A percentile compares a stretch with the other conserved stretches of the same genome.
Conservation (phyloP, 2,113 vertebrate species). For the Peucedramus taeniatus region DNA sequence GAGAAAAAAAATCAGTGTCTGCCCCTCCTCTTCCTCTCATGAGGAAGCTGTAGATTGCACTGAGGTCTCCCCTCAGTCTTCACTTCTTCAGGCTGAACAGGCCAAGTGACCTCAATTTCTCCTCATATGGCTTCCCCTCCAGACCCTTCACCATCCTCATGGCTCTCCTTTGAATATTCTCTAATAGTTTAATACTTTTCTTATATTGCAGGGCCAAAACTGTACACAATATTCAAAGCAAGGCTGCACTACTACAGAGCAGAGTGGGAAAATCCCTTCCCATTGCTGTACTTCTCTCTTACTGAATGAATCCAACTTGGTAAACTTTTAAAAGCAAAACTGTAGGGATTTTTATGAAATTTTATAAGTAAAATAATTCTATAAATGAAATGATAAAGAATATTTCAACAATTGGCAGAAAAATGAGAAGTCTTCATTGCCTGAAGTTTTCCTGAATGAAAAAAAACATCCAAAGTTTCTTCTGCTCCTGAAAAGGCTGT, state of each 20-base stretch:
- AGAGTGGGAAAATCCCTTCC: not conserved
- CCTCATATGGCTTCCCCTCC: not conserved
- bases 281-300: not conserved
- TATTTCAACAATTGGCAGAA: not conserved
- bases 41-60: fast-evolving
- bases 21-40: not conserved
- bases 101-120: not conserved
- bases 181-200: not conserved
- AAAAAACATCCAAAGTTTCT: not conserved
- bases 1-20: not conserved
- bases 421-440: not conserved
- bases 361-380: not conserved
- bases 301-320: not conserved
- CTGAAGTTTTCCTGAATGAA: not conserved
- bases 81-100: not conserved
- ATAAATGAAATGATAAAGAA: not conserved
- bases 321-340: not conserved
- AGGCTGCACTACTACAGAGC: not conserved
- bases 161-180: not conserved
- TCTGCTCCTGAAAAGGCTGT: not conserved
- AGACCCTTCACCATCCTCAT: not conserved
- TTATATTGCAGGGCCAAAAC: not conserved
- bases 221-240: not conserved
- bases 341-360: not conserved
- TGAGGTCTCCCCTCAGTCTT: not conserved